Percentiles rank a stretch among this genome's conserved stretches.
These are phyloP conservation scores for Macroglossus sobrinus DNA, from an alignment of 2,113 vertebrate genomes.

Conservation along the genomic window DNA sequence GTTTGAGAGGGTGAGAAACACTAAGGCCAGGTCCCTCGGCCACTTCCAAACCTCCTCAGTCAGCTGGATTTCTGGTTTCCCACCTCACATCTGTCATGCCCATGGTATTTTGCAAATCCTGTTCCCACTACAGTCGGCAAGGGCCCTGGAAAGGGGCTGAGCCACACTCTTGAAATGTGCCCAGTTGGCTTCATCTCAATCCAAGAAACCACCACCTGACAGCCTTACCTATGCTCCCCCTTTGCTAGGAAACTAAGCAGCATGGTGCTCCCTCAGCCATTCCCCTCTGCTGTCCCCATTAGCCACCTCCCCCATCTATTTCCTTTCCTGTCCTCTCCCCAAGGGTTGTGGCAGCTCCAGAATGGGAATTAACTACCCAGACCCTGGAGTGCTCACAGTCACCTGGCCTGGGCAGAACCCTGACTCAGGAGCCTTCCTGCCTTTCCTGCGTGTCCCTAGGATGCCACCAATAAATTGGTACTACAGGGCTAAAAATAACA, in stretches of 20 bases:
- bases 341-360: not conserved
- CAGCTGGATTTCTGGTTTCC: not conserved
- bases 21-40: not conserved
- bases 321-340: not conserved
- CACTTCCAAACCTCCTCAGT: not conserved
- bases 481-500: constrained; percentile 82
- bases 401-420: constrained; percentile 42
- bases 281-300: not conserved
- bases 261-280: not conserved
- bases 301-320: not conserved
- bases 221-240: not conserved
- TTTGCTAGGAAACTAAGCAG: not conserved
- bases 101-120: not conserved
- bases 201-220: not conserved
- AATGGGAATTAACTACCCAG: not conserved
- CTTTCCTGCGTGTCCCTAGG: constrained; percentile 67
- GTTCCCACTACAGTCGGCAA: not conserved
- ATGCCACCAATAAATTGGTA: constrained; percentile 78
- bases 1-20: not conserved
- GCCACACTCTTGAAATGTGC: not conserved
- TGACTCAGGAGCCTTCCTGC: constrained; percentile 47
- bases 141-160: not conserved
- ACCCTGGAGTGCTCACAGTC: not conserved
- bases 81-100: not conserved
- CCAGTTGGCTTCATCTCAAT: not conserved